phyloP scores from a whole-genome alignment of 2,888 invertebrate species.

The Drosophila engyochracea region DNA sequence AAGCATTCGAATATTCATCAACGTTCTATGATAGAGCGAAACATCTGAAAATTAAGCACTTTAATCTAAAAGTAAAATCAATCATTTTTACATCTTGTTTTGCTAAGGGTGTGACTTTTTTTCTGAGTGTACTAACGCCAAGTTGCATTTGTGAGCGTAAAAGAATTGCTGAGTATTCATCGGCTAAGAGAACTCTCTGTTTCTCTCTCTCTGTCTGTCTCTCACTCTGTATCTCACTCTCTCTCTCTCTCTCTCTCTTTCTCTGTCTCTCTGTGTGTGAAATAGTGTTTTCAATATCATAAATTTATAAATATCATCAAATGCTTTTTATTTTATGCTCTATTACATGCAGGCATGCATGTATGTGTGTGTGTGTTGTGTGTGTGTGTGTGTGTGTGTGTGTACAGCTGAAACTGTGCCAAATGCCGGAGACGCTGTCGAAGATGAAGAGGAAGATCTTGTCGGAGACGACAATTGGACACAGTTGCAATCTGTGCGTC shows the following conservation, averaged over 20 bases:
- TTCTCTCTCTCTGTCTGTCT: background rate
- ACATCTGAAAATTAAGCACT: background rate
- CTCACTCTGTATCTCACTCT: too few relatives aligned
- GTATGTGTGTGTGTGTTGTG: background rate
- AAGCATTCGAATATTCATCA: background rate
- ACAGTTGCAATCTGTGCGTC: constrained; percentile 77
- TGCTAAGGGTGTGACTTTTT: background rate
- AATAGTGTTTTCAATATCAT: constrained; percentile 58
- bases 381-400: constrained; percentile 11
- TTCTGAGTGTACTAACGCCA: background rate
- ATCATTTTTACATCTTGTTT: background rate
- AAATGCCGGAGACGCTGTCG: constrained; percentile 43
- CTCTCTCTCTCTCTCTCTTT: background rate
- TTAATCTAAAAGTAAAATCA: background rate
- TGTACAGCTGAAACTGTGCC: constrained; percentile 59
- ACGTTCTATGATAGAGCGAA: background rate
- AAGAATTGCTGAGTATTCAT: background rate
- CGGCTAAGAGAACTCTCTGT: background rate
- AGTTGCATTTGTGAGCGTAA: constrained; percentile 1
- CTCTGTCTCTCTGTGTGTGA: background rate
- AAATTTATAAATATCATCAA: constrained; percentile 70
- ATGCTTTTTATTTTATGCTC: constrained; percentile 8
- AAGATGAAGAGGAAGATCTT: background rate
- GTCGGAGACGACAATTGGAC: constrained; percentile 68
- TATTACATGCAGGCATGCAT: constrained; percentile 5